These are phyloP conservation scores for Monochamus alternatus DNA, from an alignment of 2,888 invertebrate species.

Conservation along the genomic window DNA sequence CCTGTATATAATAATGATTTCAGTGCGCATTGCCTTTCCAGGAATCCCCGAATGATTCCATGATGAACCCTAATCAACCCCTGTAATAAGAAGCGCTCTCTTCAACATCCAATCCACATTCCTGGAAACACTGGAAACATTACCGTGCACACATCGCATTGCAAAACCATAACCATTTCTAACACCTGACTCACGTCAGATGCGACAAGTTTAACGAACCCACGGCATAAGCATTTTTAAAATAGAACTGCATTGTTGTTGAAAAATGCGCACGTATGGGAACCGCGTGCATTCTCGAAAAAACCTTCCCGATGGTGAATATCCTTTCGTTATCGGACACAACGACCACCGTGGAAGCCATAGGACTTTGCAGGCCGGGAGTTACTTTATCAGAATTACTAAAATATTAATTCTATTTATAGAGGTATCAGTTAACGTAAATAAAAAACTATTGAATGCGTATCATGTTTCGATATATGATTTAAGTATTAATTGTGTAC, in stretches of 20 bases:
- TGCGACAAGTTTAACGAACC: constrained; percentile 21
- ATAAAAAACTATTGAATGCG: no score
- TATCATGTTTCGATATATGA: no score
- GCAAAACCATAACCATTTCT: constrained; percentile 24
- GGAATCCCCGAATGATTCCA: not conserved
- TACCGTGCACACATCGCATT: constrained; percentile 11
- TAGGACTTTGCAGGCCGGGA: no score
- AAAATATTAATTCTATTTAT: no score
- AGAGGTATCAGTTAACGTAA: no score
- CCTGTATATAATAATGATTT: no score
- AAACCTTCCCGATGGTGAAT: not conserved
- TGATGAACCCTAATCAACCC: not conserved
- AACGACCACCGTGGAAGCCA: no score
- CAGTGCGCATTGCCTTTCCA: no score
- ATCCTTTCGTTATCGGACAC: no score
- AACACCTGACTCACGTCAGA: constrained; percentile 26
- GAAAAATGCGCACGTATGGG: constrained; percentile 1
- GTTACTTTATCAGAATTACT: no score
- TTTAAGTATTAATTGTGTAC: no score
- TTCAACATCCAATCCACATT: constrained; percentile 22
- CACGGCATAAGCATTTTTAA: constrained; percentile 32
- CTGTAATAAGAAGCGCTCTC: not conserved
- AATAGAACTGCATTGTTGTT: constrained; percentile 9
- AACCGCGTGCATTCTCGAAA: not conserved
- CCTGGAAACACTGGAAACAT: constrained; percentile 11